These are phyloP conservation scores for Napeogenes sylphis DNA, from an alignment of 2,888 invertebrate genomes.

Conservation along the genomic window DNA sequence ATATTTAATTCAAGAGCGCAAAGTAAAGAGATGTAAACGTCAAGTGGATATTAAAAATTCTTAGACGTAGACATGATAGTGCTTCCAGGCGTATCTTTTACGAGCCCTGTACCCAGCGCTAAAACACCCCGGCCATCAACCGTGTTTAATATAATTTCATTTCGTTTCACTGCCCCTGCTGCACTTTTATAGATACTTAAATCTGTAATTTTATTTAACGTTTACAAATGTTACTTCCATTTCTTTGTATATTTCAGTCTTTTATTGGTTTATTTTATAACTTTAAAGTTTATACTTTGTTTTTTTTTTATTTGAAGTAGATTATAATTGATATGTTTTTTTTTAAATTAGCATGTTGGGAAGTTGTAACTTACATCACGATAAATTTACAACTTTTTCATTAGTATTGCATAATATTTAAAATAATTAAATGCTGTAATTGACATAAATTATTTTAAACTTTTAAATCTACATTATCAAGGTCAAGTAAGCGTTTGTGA, in stretches of 20 bases:
- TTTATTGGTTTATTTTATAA: too few species aligned
- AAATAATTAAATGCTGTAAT: too few species aligned
- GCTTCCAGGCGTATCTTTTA: slow-evolving; percentile 14
- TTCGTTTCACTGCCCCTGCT: slow-evolving; percentile 12
- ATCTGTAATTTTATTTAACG: not conserved
- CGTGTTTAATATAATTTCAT: slow-evolving; percentile 19
- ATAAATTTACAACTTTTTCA: too few species aligned
- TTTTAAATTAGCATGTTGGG: too few species aligned
- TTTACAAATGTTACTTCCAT: not conserved
- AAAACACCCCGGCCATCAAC: slow-evolving; percentile 12
- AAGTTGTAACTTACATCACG: too few species aligned
- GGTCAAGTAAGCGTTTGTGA: too few species aligned
- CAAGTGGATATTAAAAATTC: slow-evolving; percentile 10
- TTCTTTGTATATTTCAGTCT: not conserved
- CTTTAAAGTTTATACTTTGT: too few species aligned
- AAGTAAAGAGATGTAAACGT: slow-evolving; percentile 2
- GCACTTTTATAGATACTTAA: slow-evolving; percentile 11
- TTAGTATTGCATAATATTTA: too few species aligned
- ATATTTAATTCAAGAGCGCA: not conserved
- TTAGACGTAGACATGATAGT: not conserved
- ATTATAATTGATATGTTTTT: too few species aligned
- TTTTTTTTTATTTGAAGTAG: too few species aligned
- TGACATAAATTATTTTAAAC: too few species aligned
- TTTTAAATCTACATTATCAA: too few species aligned
- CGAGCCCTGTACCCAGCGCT: slow-evolving; percentile 11